A percentile compares a stretch with the other conserved stretches of the same genome.
Conservation (phyloP, 1,140 invertebrate species). For the Drosophila orena region DNA sequence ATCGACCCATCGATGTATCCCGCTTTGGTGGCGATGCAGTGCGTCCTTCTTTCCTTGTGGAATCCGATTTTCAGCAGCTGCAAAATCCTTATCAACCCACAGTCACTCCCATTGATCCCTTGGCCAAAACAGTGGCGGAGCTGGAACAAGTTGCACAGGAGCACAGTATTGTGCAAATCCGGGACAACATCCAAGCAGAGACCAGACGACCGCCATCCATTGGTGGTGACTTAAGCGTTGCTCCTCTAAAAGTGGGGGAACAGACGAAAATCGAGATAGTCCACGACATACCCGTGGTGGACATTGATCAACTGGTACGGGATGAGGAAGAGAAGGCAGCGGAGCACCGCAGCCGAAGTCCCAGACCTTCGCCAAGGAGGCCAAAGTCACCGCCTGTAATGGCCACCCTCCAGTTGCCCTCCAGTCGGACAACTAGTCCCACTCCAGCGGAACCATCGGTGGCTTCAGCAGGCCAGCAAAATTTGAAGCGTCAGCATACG, state of each 20-base stretch:
- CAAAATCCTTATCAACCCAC: slow-evolving; percentile 57
- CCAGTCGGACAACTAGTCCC: slow-evolving; percentile 53
- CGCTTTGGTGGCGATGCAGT: slow-evolving; percentile 68
- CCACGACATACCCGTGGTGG: slow-evolving; percentile 58
- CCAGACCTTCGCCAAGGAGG: slow-evolving; percentile 59
- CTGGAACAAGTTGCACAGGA: slow-evolving; percentile 66
- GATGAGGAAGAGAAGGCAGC: slow-evolving; percentile 62
- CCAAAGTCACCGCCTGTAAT: slow-evolving; percentile 62
- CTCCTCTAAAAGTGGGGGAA: slow-evolving; percentile 61
- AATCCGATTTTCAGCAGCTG: slow-evolving; percentile 55
- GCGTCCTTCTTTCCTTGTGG: slow-evolving; percentile 53
- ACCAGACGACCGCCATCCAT: slow-evolving; percentile 66
- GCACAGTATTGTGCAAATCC: slow-evolving; percentile 68
- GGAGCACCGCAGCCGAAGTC: slow-evolving; percentile 70
- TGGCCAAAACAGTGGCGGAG: slow-evolving; percentile 66
- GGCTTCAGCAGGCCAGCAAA: slow-evolving; percentile 16
- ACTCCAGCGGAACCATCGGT: slow-evolving; percentile 6
- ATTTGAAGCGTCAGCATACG: slow-evolving; percentile 72
- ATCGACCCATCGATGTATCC: slow-evolving; percentile 77
- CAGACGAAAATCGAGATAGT: slow-evolving; percentile 70
- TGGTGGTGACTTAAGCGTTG: slow-evolving; percentile 48
- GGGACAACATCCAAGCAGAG: slow-evolving; percentile 73
- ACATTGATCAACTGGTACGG: slow-evolving; percentile 64
- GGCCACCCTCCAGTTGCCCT: slow-evolving; percentile 59
- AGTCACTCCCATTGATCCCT: slow-evolving; percentile 56